Conservation (phyloP, 2,888 invertebrate genomes). For the Phragmatobia fuliginosa region DNA sequence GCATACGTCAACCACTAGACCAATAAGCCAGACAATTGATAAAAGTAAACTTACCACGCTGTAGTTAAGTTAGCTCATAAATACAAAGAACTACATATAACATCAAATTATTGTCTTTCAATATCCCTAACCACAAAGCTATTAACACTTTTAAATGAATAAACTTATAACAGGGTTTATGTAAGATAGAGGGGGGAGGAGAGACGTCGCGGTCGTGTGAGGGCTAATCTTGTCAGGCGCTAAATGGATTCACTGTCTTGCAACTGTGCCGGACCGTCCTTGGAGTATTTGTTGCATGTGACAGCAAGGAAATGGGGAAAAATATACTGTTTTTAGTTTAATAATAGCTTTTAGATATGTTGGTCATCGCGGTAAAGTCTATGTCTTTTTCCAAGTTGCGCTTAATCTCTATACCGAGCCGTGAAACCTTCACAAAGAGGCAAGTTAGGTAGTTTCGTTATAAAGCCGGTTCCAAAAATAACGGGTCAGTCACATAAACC, state of each 20-base stretch:
- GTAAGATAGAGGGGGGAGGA: conserved; percentile 19
- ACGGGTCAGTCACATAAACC: too few relatives aligned
- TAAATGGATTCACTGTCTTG: conserved; percentile 57
- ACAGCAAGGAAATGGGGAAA: conserved; percentile 3
- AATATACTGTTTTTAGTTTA: background rate
- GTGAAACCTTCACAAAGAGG: too few relatives aligned
- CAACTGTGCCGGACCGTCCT: conserved; percentile 40
- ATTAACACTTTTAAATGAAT: conserved; percentile 27
- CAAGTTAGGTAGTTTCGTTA: too few relatives aligned
- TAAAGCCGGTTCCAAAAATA: too few relatives aligned
- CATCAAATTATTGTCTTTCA: background rate
- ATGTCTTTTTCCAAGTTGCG: too few relatives aligned
- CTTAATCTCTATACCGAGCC: too few relatives aligned
- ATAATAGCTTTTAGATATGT: background rate
- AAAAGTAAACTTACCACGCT: background rate
- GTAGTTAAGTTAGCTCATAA: background rate
- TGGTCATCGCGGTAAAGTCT: too few relatives aligned
- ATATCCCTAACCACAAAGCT: conserved; percentile 15
- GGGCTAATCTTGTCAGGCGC: conserved; percentile 57
- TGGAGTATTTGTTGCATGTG: conserved; percentile 29
- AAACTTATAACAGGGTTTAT: conserved; percentile 32
- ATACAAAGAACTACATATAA: background rate
- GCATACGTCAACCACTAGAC: too few relatives aligned
- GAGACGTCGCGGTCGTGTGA: conserved; percentile 20
- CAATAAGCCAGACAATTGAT: too few relatives aligned